Evolutionary conservation across 2,113 vertebrate species (phyloP), one percentile per base, ranked within the genome.

Genomic region (Mesitornis unicolor): DNA sequence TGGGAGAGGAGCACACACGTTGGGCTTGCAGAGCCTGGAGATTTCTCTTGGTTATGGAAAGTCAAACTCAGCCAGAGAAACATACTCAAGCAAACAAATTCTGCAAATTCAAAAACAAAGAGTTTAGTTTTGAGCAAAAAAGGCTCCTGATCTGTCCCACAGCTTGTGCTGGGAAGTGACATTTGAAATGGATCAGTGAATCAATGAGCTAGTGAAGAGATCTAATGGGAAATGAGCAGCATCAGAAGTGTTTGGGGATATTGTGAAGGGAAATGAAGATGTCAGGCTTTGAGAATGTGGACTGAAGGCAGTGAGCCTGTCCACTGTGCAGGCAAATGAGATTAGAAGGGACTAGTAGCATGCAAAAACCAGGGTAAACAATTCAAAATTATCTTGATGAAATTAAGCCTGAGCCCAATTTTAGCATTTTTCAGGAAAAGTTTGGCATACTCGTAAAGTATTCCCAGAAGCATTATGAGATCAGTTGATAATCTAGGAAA

Each of bases 1-100:
- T 1, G 0, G 9, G 29, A 45, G 10, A 56, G 11, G 18, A 47
- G 16, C 19, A 12, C 15, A 28, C 3, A 21, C 9, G 4, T 11
- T 9, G 28, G 28, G 16, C 1, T 1, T 54, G 9, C 2, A 3
- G 20, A n/a, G 19, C 51, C 19, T 71, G 45, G 38, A 71, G 45
- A 47, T 54, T 87, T 61, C 33, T 61, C 25, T 79, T 28, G 11
- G 21, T 35, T 47, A 25, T 51, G 25, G 25, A 29, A 73, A 61
- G 13, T 56, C 53, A 63, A 36, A 53, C 11, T 67, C 24, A 35
- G 35, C 11, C 51, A 50, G 16, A 73, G 42, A 81, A 89, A 26
- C 36, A 51, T 16, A 28, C 4, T 25, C 33, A 48, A 36, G 64
- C 7, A 31, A 47, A 50, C 4, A 43, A 29, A 45, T 35, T 61